These are phyloP conservation scores for Hedychridium roseum DNA, from an alignment of 2,888 invertebrate genomes.

Conservation along the genomic window DNA sequence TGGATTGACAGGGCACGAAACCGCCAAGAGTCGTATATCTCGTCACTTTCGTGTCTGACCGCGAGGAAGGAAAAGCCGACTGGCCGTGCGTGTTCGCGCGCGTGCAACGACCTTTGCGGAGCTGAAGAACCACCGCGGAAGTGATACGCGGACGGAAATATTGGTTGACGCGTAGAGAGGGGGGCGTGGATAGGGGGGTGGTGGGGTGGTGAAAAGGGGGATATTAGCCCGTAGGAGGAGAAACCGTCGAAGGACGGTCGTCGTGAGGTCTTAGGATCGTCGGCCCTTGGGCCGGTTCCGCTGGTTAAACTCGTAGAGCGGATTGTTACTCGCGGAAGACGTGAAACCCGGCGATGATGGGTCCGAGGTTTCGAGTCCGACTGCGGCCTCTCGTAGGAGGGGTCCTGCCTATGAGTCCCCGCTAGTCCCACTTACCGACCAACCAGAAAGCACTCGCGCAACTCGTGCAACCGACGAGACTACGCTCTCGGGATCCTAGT, in stretches of 20 bases:
- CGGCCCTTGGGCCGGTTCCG: no score
- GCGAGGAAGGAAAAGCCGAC: no score
- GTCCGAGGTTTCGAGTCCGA: slow-evolving; percentile 57
- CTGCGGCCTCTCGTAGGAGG: slow-evolving; percentile 61
- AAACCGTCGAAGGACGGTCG: background rate
- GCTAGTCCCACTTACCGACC: slow-evolving; percentile 64
- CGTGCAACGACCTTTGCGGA: slow-evolving; percentile 10
- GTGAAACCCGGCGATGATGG: slow-evolving; percentile 35
- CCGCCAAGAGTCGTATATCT: no score
- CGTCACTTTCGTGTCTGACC: no score
- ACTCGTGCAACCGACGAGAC: no score
- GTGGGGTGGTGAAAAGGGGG: background rate
- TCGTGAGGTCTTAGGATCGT: background rate
- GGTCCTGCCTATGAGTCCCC: slow-evolving; percentile 63
- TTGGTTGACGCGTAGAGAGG: background rate
- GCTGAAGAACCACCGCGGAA: slow-evolving; percentile 18
- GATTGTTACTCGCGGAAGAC: no score
- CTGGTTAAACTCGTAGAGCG: no score
- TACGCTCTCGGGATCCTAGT: slow-evolving; percentile 58
- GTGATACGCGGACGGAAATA: background rate
- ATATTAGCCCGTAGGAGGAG: background rate
- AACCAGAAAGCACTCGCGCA: slow-evolving; percentile 60
- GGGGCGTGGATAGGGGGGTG: background rate
- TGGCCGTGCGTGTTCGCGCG: no score
- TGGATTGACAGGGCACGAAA: no score